These are phyloP conservation scores for Hoplostethus atlanticus DNA, from an alignment of 2,797 vertebrate genomes.

Conservation along the genomic window DNA sequence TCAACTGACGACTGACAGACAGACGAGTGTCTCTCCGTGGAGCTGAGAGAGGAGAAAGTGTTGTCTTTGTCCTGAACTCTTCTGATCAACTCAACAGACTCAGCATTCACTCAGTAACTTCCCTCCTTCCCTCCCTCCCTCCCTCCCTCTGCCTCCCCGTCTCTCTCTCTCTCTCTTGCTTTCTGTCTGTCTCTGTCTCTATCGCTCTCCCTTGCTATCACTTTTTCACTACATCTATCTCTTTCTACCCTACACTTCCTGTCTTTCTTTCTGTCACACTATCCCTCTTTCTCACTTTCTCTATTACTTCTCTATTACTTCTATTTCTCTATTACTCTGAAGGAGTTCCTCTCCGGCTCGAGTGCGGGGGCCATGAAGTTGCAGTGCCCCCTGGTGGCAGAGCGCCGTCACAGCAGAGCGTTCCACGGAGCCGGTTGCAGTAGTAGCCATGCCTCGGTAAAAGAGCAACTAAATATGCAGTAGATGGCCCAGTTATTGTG, in stretches of 20 bases:
- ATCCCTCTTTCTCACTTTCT: conserved; percentile 21
- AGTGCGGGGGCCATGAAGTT: conserved; percentile 61
- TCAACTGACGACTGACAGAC: not conserved
- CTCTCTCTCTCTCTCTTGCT: not conserved
- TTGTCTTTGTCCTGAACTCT: conserved; percentile 12
- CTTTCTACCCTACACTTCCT: not conserved
- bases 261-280: conserved; percentile 33
- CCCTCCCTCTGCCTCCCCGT: not conserved
- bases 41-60: conserved; percentile 1
- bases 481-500: not conserved
- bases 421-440: not conserved
- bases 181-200: not conserved
- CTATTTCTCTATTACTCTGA: conserved; percentile 36
- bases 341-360: not conserved
- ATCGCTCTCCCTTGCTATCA: not conserved
- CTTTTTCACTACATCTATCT: conserved; percentile 24
- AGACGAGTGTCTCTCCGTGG: not conserved
- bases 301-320: conserved; percentile 21
- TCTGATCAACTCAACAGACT: conserved; percentile 15
- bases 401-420: not conserved
- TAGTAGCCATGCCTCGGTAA: not conserved
- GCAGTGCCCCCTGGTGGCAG: conserved; percentile 78
- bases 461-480: not conserved
- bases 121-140: not conserved
- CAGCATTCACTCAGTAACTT: not conserved